Base-by-base conservation (phyloP, 2,113 vertebrate genomes). In the Cygnus buccinator region DNA sequence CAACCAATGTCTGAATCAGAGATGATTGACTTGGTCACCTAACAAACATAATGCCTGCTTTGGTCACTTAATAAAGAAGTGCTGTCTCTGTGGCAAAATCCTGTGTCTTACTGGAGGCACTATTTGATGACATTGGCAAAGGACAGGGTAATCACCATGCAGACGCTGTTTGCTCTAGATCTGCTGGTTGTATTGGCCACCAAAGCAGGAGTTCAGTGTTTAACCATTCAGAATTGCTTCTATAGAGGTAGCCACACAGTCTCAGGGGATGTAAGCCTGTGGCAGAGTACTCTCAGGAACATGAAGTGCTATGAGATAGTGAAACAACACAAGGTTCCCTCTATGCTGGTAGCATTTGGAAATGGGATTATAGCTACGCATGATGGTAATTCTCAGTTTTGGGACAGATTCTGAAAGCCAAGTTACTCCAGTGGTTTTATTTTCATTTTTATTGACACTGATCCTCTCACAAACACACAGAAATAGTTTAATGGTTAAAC, bases 261-360 rank as follows among this genome's bases (percentile, higher is more conserved):
- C 21, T 43, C 17, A 7, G 37, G 10, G 29, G 9, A 35, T 70
- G 59, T 3, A 12, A 37, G 31, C 23, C 11, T 5, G 39, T 0
- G 4, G 67, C 28, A 46, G 48, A 77, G 12, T 35, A 9, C 28
- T 61, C 62, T 63, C 72, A 87, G 76, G 26, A 58, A 58, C 29
- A n/a, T 0, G 0, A 4, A 23, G 29, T 6, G 0, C 43, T 43
- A 73, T 3, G n/a, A 79, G 16, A 22, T 1, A 35, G 19, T 7
- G 22, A 80, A 86, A 26, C 33, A 79, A n/a, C 31, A 43, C 4
- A 3, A 75, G 43, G 55, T 65, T 55, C 48, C 13, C 25, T 50
- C 41, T 52, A 4, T 37, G 33, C 41, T 84, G 35, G 29, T 57
- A 83, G 43, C 66, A 37, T 59, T 67, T 43, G 54, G 25, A 93